Evolutionary conservation across 2,797 vertebrate species (phyloP).

Genomic region (Helarctos malayanus): DNA sequence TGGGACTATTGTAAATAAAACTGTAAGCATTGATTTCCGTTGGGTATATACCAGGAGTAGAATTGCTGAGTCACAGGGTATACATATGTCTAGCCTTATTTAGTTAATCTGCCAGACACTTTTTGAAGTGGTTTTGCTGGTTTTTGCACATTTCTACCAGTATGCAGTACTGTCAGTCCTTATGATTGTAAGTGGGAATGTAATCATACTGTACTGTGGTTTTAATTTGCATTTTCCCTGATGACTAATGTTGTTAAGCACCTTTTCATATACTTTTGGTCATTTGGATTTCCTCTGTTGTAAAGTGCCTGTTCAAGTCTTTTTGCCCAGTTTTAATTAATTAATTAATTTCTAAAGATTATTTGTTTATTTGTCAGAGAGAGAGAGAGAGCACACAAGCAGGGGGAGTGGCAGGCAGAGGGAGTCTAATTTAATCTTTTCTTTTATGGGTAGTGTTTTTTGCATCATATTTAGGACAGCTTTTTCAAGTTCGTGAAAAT

Average conservation of each 20-base stretch:
- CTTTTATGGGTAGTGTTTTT: background rate
- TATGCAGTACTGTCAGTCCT: background rate
- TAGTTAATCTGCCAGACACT: background rate
- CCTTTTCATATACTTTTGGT: background rate
- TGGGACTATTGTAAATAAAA: background rate
- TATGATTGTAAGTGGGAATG: background rate
- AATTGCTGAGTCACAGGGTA: background rate
- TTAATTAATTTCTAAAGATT: background rate
- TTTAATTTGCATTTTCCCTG: constrained; percentile 5
- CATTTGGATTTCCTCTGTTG: background rate
- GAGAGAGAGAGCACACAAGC: background rate
- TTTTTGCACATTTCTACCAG: background rate
- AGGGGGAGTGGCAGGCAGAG: background rate
- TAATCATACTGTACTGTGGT: background rate
- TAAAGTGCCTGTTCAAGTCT: background rate
- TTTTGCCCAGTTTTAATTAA: background rate
- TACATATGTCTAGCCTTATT: background rate
- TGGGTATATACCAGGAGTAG: background rate
- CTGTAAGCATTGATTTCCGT: background rate
- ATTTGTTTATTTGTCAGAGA: background rate
- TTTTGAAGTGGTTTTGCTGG: background rate
- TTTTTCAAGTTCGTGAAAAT: background rate
- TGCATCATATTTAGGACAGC: background rate
- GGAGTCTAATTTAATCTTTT: constrained; percentile 4
- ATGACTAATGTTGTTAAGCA: background rate